Evolutionary conservation across 2,797 vertebrate species (phyloP).

Genomic region (Lates japonicus): DNA sequence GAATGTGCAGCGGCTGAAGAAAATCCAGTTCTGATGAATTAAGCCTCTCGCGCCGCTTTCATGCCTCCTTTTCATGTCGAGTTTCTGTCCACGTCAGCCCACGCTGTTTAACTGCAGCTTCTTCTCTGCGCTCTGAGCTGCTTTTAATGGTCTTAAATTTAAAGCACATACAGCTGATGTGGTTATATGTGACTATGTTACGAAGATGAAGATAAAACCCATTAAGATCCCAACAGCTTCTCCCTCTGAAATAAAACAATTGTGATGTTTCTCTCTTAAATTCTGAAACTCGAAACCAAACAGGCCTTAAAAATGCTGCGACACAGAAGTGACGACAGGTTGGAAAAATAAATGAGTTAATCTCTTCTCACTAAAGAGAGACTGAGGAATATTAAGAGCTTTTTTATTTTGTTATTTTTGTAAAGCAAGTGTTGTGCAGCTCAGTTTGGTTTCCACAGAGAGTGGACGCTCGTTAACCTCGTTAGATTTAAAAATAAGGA

Average conservation of each 20-base stretch:
- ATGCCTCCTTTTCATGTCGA: constrained; percentile 59
- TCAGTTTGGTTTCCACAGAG: no score
- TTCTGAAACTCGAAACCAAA: not conserved
- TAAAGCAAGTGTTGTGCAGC: no score
- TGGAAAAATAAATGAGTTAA: not conserved
- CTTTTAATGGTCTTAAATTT: constrained; percentile 33
- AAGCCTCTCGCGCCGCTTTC: constrained; percentile 57
- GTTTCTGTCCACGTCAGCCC: constrained; percentile 58
- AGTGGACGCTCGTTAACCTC: no score
- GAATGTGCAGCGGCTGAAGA: constrained; percentile 45
- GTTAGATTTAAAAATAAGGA: no score
- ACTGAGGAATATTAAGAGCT: not conserved
- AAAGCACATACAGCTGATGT: constrained; percentile 19
- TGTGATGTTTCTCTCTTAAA: not conserved
- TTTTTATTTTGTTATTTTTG: no score
- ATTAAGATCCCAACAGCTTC: constrained; percentile 16
- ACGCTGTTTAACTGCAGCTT: constrained; percentile 44
- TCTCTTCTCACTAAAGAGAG: not conserved
- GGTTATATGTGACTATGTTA: constrained; percentile 19
- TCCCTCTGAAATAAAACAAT: not conserved
- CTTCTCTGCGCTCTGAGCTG: constrained; percentile 32
- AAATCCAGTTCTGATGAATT: constrained; percentile 63
- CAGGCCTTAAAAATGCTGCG: not conserved
- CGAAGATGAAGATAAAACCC: constrained; percentile 17
- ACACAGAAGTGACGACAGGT: not conserved